Percentiles rank a stretch among this genome's conserved stretches.
These are phyloP conservation scores for Aporophyla nigra DNA, from an alignment of 2,888 invertebrate species.

Conservation along the genomic window DNA sequence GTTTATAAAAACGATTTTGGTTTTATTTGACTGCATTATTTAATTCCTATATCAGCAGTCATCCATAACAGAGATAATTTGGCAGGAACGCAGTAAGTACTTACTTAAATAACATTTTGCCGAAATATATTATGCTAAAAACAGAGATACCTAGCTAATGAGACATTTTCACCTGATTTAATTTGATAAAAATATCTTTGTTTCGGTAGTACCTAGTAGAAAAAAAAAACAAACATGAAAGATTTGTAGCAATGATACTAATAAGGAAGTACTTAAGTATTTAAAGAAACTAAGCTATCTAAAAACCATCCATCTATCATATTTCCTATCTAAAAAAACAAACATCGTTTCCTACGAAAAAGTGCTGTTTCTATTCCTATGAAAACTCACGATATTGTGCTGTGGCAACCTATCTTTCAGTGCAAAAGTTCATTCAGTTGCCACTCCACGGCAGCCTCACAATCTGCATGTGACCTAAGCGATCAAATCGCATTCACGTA, in stretches of 20 bases:
- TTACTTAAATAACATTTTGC: not conserved
- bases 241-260: not conserved
- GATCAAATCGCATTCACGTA: constrained; percentile 90
- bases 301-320: not conserved
- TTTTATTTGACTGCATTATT: not conserved
- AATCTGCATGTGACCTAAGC: constrained; percentile 80
- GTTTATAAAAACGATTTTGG: not conserved
- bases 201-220: not conserved
- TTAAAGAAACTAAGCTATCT: not conserved
- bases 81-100: too few species aligned
- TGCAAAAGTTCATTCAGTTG: constrained; percentile 35
- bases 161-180: not conserved
- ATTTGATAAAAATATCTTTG: not conserved
- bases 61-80: not conserved
- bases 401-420: not conserved
- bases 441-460: constrained; percentile 76
- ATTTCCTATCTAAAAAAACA: not conserved
- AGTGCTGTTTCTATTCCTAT: not conserved
- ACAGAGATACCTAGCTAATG: too few species aligned
- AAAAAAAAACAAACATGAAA: not conserved
- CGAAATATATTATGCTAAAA: too few species aligned
- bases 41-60: not conserved
- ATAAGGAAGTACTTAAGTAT: not conserved
- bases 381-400: not conserved
- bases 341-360: not conserved